Percentiles rank a stretch among this genome's conserved stretches.
These are phyloP conservation scores for Phocides pigmalion DNA, from an alignment of 1,140 invertebrate genomes.

Conservation along the genomic window DNA sequence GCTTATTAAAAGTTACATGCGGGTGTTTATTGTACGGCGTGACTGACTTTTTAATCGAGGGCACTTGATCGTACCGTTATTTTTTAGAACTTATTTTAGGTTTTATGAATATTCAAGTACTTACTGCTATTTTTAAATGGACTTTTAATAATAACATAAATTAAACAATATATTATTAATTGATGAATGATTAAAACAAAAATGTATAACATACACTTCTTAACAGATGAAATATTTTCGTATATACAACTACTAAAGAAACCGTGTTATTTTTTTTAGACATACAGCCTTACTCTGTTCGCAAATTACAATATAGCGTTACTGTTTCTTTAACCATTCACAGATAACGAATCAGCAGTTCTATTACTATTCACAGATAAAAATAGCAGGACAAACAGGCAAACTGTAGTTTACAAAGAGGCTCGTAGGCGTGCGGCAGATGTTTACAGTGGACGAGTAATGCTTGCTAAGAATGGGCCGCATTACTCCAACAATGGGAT, in stretches of 20 bases:
- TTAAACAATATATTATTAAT: no score
- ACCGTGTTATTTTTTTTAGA: no score
- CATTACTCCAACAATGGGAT: constrained; percentile 59
- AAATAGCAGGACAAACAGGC: constrained; percentile 41
- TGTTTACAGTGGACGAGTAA: constrained; percentile 55
- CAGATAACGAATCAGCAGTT: constrained; percentile 47
- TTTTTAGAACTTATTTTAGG: background rate
- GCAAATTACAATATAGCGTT: no score
- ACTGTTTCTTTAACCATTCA: background rate
- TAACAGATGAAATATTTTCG: no score
- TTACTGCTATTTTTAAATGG: no score
- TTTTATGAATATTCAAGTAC: background rate
- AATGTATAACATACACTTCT: no score
- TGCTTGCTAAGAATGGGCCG: constrained; percentile 51
- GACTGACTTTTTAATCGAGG: constrained; percentile 41
- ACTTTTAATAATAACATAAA: no score
- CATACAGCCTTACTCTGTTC: no score
- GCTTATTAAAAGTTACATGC: constrained; percentile 69
- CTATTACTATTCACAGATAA: constrained; percentile 41
- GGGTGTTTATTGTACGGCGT: constrained; percentile 59
- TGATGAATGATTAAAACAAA: no score
- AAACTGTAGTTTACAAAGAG: constrained; percentile 35
- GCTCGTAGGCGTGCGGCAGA: constrained; percentile 63
- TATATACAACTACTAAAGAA: background rate
- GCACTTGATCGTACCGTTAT: background rate